A percentile compares a stretch with the other conserved stretches of the same genome.
phyloP scores from a whole-genome alignment of 2,113 vertebrate genomes.

The Himantopus leucocephalus region DNA sequence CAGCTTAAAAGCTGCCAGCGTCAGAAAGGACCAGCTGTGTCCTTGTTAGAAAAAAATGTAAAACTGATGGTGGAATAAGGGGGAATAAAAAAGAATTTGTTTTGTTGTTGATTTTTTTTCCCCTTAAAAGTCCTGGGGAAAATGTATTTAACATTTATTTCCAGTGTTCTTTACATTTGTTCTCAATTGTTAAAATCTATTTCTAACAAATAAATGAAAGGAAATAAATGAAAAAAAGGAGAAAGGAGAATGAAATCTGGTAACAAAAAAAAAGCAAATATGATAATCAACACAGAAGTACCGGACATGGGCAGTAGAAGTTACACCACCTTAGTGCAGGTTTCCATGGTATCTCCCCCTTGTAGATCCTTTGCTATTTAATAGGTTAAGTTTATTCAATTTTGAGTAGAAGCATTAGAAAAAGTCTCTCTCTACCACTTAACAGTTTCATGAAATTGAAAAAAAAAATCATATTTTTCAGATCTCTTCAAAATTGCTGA shows the following conservation, averaged over 20 bases:
- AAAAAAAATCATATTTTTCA: background rate
- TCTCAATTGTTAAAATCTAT: background rate
- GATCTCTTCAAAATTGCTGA: background rate
- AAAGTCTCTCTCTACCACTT: background rate
- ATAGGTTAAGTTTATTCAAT: background rate
- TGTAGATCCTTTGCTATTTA: background rate
- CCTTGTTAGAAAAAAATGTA: background rate
- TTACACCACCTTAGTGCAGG: accelerated
- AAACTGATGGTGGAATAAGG: background rate
- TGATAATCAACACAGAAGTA: background rate
- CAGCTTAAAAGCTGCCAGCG: background rate
- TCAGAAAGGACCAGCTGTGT: background rate
- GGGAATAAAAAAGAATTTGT: background rate
- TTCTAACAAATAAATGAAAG: background rate
- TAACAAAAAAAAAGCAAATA: background rate
- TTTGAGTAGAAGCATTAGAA: background rate
- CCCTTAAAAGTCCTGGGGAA: background rate
- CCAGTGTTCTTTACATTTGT: background rate
- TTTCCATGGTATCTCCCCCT: background rate
- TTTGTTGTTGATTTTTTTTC: background rate
- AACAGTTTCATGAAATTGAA: background rate
- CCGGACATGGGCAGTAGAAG: background rate
- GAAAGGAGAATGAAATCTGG: background rate
- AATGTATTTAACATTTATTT: background rate
- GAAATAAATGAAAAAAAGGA: background rate